Base-by-base conservation (phyloP, 2,113 vertebrate species). In the Cyphomyrus plagiostoma region DNA sequence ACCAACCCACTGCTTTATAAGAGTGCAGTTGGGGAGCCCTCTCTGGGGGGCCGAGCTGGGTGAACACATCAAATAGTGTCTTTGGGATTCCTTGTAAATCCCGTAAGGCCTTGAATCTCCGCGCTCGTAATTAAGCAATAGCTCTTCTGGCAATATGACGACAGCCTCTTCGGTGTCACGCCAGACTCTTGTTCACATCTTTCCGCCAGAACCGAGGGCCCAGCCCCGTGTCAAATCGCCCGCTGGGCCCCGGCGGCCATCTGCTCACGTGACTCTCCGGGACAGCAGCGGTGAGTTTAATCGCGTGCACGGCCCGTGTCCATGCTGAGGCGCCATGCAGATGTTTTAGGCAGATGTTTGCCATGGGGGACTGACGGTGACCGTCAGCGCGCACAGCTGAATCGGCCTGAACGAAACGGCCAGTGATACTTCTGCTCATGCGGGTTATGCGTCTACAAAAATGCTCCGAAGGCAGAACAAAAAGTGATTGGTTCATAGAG, bases 201-300 rank as follows among this genome's bases (percentile, higher is more conserved):
- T 58, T 82, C 53, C 88, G 15, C 1, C 92, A 96, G 96, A 95
- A 89, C 94, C 95, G 1, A 96, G 95, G 88, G 93, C 93, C 11
- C 93, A 95, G 93, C 94, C 96, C 80, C 95, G 92, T 30, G 26
- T 91, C 21, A 96, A 95, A 94, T 95, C 95, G 91, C 93, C 91
- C 91, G 91, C 94, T 0, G 92, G 94, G 89, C 89, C 93, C 82
- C 96, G 96, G 90, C 93, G 95, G 91, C 95, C 96, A 0, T 96
- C 96, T 0, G 96, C 96, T 52, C 96, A 96, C 92, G 88, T 96
- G 91, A 96, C 95, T 82, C 95, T 96, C 58, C 89, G 94, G 89
- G 95, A 96, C 87, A 92, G 91, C 90, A 91, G 92, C 89, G 94
- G 95, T 96, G 80, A 95, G 95, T 1, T 5, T 26, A 45, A 8